Conservation (phyloP, 2,888 invertebrate genomes). For the Encarsia formosa region DNA sequence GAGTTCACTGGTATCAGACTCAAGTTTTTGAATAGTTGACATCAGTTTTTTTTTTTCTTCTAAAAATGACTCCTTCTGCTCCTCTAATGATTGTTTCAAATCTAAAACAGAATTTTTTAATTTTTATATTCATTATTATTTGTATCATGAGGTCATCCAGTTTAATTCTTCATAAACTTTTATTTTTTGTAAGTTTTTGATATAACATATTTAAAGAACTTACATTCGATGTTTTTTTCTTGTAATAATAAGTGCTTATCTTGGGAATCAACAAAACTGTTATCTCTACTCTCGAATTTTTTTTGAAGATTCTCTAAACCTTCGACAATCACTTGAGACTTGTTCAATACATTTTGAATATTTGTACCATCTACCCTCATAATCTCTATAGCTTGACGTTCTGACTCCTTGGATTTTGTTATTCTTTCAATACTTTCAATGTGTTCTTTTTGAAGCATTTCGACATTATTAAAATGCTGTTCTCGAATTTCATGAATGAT, state of each 20-base stretch:
- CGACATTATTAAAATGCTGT: conserved; percentile 38
- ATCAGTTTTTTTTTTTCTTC: conserved; percentile 38
- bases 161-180: not conserved
- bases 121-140: conserved; percentile 2
- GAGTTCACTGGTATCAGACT: conserved; percentile 33
- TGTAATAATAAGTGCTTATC: conserved; percentile 35
- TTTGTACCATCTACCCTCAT: conserved; percentile 38
- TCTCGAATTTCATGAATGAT: conserved; percentile 37
- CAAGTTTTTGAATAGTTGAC: conserved; percentile 36
- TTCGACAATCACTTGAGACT: conserved; percentile 36
- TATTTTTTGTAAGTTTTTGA: not conserved
- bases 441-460: conserved; percentile 41
- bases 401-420: conserved; percentile 41
- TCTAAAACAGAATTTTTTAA: conserved; percentile 35
- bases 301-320: conserved; percentile 36
- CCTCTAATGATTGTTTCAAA: conserved; percentile 36
- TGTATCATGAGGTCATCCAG: not conserved
- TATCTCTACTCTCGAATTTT: conserved; percentile 34
- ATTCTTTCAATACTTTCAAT: conserved; percentile 41
- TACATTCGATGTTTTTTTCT: conserved; percentile 41
- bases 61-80: conserved; percentile 35
- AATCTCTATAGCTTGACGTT: conserved; percentile 37
- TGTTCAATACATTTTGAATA: conserved; percentile 39
- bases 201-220: conserved; percentile 10
- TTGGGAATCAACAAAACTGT: conserved; percentile 32